Conservation (phyloP, 2,888 invertebrate species). For the Hyalella azteca region DNA sequence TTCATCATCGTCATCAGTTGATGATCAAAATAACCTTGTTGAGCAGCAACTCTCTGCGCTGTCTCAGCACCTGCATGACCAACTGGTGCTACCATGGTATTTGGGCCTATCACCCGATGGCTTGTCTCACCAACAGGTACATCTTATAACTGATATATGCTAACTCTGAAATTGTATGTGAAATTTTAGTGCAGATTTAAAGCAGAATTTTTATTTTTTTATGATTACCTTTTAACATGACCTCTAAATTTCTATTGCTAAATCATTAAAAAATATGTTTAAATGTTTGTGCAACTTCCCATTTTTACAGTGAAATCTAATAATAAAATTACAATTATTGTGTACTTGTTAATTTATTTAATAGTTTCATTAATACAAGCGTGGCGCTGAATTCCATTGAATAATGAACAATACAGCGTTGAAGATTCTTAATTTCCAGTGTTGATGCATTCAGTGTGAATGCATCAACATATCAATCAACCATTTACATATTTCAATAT, state of each 20-base stretch:
- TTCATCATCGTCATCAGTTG: background rate
- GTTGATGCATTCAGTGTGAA: no score
- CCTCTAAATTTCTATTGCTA: no score
- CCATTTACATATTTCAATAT: background rate
- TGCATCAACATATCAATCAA: no score
- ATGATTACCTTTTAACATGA: background rate
- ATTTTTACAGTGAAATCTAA: no score
- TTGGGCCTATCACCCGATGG: conserved; percentile 20
- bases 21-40: background rate
- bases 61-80: conserved; percentile 17
- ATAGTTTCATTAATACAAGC: no score
- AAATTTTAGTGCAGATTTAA: background rate
- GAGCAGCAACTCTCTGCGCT: background rate
- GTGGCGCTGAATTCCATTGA: no score
- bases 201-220: background rate
- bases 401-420: no score
- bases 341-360: no score
- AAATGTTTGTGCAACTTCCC: no score
- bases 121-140: background rate
- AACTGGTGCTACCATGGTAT: conserved; percentile 22
- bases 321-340: no score
- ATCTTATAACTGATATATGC: background rate
- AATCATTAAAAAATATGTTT: no score
- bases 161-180: background rate
- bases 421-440: no score